A percentile compares a stretch with the other conserved stretches of the same genome.
phyloP scores from a whole-genome alignment of 2,888 invertebrate genomes.

The Achlya flavicornis region DNA sequence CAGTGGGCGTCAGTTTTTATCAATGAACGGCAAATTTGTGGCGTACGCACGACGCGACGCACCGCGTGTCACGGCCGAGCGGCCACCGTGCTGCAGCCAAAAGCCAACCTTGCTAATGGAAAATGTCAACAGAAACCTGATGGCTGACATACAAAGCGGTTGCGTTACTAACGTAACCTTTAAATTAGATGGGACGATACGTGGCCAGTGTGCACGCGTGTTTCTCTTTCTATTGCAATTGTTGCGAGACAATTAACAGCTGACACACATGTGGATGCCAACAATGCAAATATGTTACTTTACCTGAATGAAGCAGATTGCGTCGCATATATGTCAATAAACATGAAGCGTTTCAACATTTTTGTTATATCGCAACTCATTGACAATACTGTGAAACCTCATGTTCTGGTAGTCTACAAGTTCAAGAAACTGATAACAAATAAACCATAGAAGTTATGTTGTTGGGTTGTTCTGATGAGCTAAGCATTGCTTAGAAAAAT shows the following conservation, averaged over 20 bases:
- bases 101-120: slow-evolving; percentile 68
- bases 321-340: slow-evolving; percentile 15
- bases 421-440: neutral
- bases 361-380: neutral
- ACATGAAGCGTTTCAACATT: slow-evolving; percentile 8
- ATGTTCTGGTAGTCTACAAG: neutral
- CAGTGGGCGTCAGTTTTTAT: slow-evolving; percentile 80
- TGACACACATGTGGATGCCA: slow-evolving; percentile 13
- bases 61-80: slow-evolving; percentile 72
- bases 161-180: slow-evolving; percentile 20
- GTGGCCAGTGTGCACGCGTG: neutral
- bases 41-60: slow-evolving; percentile 68
- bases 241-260: slow-evolving; percentile 13
- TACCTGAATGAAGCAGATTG: slow-evolving; percentile 11
- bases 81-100: slow-evolving; percentile 38
- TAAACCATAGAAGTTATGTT: too few species aligned
- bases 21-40: slow-evolving; percentile 80
- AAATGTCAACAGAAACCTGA: slow-evolving; percentile 63
- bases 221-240: slow-evolving; percentile 11
- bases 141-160: slow-evolving; percentile 38
- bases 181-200: slow-evolving; percentile 18
- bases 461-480: too few species aligned
- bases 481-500: neutral
- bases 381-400: neutral
- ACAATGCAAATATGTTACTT: slow-evolving; percentile 5